Conservation (phyloP, 2,888 invertebrate species). For the Aricia artaxerxes region DNA sequence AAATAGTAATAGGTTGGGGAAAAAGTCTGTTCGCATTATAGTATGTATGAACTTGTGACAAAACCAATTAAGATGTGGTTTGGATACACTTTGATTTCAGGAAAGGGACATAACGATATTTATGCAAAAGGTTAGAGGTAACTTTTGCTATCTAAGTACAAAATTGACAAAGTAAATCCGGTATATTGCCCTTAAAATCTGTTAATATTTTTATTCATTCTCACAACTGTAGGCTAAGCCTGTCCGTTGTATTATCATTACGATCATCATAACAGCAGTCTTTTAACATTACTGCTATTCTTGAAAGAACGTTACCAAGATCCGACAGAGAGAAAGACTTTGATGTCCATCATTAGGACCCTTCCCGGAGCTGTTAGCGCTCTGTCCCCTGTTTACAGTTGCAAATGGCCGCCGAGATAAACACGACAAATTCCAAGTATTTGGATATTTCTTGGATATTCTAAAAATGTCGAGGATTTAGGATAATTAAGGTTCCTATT, state of each 20-base stretch:
- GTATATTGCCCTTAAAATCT: no score
- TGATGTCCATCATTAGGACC: neutral
- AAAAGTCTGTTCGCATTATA: no score
- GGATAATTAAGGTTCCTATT: neutral
- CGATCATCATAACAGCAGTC: neutral
- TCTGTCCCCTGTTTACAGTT: neutral
- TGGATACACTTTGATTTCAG: no score
- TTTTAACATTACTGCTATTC: neutral
- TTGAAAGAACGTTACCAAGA: neutral
- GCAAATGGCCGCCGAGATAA: conserved; percentile 6
- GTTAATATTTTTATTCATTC: neutral
- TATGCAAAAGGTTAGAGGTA: no score
- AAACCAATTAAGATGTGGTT: no score
- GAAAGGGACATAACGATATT: no score
- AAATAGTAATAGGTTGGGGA: no score
- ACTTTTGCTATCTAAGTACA: no score
- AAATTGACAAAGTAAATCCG: no score
- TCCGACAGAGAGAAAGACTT: neutral
- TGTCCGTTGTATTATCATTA: neutral
- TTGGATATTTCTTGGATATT: neutral
- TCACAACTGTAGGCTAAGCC: neutral
- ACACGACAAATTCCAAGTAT: neutral
- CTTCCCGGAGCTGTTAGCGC: neutral
- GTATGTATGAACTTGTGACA: no score
- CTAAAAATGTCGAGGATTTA: neutral